Evolutionary conservation across 2,888 invertebrate species (phyloP), one percentile per base, ranked within the genome.

Genomic region (Crocallis elinguaria): DNA sequence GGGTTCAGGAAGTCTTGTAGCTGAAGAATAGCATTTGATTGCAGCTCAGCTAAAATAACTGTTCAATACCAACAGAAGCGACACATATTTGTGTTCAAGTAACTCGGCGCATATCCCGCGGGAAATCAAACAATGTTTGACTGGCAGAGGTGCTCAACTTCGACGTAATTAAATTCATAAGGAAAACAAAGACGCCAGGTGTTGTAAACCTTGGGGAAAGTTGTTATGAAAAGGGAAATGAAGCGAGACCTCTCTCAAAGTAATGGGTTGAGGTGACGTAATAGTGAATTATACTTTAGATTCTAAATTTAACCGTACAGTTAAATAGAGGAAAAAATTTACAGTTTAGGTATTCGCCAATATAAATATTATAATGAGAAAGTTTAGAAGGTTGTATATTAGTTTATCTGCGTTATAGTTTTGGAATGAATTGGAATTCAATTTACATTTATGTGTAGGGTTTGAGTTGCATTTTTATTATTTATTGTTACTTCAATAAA

Each of bases 131-230:
- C 41, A 42, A 36, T 49, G 54, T 55, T 54, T 45, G 46, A 50
- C 50, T 42, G 55, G 41, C 37, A 50, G 45, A 46, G 55, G 45
- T 50, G 46, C 35, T 45, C 54, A 63, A 63, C 63, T 60, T 60
- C 36, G 21, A 36, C 39, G 39, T 60, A 60, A 60, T 60, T 60
- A 58, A 58, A 63, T 63, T 58, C 54, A 60, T 54, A 63, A 58
- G 56, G 49, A 50, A 55, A 55, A 55, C 55, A 55, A 55, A 55
- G 49, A 46, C 41, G 38, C 43, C 53, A 49, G 53, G 53, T 54
- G 48, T 33, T 54, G 33, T 43, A 42, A 43, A 54, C 53, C 48
- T 43, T 43, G 27, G 32, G 12, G 42, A 48, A 49, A 44, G 27
- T 45, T 44, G 39, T 46, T 53, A 42, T 33, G 46, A 48, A 52